These are phyloP conservation scores for Prionailurus bengalensis DNA, from an alignment of 2,113 vertebrate species.

Conservation along the genomic window DNA sequence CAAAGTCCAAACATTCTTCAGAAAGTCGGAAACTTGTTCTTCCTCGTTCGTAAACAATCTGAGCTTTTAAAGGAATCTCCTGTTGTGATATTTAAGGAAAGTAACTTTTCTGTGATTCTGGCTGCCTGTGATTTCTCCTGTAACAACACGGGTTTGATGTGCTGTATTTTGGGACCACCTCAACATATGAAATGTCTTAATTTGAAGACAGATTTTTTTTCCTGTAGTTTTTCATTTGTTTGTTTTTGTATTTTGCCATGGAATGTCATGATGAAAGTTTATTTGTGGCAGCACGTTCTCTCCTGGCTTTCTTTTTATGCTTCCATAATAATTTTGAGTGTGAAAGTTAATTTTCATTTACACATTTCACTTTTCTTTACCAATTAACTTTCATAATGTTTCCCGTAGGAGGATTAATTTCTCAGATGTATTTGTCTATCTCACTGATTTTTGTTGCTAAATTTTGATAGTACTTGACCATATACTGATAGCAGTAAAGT, in stretches of 20 bases:
- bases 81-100: conserved; percentile 46
- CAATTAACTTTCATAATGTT: not conserved
- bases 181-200: not conserved
- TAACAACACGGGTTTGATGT: conserved; percentile 1
- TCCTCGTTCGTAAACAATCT: conserved; percentile 38
- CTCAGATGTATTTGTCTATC: conserved; percentile 1
- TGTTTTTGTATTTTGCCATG: conserved; percentile 3
- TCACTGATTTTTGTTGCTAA: conserved; percentile 8
- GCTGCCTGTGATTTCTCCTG: not conserved
- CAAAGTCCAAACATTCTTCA: conserved; percentile 39
- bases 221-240: not conserved
- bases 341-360: conserved; percentile 34
- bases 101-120: conserved; percentile 38
- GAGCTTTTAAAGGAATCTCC: not conserved
- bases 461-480: not conserved
- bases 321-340: conserved; percentile 49
- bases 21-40: conserved; percentile 28
- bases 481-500: not conserved
- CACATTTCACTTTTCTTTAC: conserved; percentile 33
- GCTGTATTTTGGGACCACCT: not conserved
- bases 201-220: conserved; percentile 22
- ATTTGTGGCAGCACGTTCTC: conserved; percentile 32
- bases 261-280: not conserved
- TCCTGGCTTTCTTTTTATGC: not conserved
- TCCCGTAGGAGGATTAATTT: not conserved